phyloP scores from a whole-genome alignment of 37 sponge, comb jelly and placozoan species.

The Geodia barretti region DNA sequence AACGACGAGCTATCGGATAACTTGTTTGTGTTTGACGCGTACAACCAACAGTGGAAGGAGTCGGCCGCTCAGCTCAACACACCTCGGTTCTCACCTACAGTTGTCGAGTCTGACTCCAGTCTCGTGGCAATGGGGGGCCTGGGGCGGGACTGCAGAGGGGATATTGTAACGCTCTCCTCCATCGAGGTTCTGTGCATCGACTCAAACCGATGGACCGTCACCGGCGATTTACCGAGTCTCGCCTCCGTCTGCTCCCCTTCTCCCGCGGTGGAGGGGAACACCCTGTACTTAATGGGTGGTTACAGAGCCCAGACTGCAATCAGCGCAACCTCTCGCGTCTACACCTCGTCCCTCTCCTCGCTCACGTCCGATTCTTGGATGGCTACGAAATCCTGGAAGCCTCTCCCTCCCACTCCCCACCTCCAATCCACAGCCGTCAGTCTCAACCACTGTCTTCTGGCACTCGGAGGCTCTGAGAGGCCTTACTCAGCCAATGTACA shows the following conservation, averaged over 20 bases:
- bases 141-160: not conserved
- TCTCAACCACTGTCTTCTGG: constrained; percentile 19
- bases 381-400: not conserved
- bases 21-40: constrained; percentile 10
- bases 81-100: constrained; percentile 10
- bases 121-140: constrained; percentile 35
- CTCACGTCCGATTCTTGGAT: constrained; percentile 13
- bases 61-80: constrained; percentile 23
- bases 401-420: constrained; percentile 24
- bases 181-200: constrained; percentile 27
- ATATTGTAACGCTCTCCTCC: not conserved
- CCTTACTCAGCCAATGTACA: constrained; percentile 20
- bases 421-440: constrained; percentile 18
- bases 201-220: constrained; percentile 11
- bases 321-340: not conserved
- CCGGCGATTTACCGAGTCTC: constrained; percentile 2
- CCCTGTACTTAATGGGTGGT: constrained; percentile 46
- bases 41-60: constrained; percentile 39
- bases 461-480: constrained; percentile 24
- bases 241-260: constrained; percentile 17
- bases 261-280: not conserved
- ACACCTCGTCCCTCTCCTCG: constrained; percentile 8
- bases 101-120: not conserved
- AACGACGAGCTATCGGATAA: not conserved
- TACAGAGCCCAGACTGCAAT: constrained; percentile 29